Conservation (phyloP, 2,888 invertebrate genomes). For the Antitype chi region DNA sequence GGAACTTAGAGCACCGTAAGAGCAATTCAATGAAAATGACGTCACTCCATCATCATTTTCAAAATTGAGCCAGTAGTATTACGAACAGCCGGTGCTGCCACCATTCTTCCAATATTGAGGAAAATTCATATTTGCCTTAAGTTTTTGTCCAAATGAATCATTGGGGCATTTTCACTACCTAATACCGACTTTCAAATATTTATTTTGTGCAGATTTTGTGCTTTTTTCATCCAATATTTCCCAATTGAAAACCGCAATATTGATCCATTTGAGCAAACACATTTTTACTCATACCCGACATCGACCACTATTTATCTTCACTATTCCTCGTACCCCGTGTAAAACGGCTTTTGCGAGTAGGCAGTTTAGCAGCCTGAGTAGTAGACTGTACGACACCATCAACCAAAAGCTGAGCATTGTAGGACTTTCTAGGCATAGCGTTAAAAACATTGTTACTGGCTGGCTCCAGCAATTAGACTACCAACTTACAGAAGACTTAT, state of each 20-base stretch:
- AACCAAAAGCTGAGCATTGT: no score
- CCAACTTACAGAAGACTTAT: no score
- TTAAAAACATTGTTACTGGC: no score
- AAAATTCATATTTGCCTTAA: conserved; percentile 28
- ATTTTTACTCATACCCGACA: neutral
- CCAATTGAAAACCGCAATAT: no score
- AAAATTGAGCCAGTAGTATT: conserved; percentile 36
- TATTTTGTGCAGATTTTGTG: neutral
- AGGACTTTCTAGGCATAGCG: no score
- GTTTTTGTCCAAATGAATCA: conserved; percentile 20
- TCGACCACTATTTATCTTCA: no score
- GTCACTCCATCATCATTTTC: conserved; percentile 39
- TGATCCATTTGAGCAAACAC: neutral
- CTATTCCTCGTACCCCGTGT: no score
- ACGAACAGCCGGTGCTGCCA: conserved; percentile 50
- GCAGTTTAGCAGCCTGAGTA: no score
- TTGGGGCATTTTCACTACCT: neutral
- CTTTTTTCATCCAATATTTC: neutral
- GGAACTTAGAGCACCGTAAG: neutral
- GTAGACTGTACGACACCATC: no score
- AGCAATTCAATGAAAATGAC: conserved; percentile 28
- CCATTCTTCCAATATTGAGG: conserved; percentile 36
- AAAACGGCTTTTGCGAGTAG: no score
- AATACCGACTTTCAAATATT: neutral
- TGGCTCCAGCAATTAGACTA: no score